These are phyloP conservation scores for Sminthurides bifidus DNA, from an alignment of 1,140 invertebrate genomes.

Conservation along the genomic window DNA sequence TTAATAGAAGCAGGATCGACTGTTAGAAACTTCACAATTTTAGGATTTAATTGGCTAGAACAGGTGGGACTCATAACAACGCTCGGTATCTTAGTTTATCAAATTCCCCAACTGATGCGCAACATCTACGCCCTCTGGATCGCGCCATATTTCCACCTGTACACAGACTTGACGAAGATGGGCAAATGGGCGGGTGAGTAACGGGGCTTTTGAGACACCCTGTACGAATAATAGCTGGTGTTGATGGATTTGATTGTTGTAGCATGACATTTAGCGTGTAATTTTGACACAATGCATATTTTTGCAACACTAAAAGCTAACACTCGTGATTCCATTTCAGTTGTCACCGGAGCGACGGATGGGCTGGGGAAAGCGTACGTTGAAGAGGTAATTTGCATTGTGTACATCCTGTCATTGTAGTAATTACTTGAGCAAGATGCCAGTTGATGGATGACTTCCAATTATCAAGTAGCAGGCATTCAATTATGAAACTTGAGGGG, in stretches of 20 bases:
- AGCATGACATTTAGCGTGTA: too few species aligned
- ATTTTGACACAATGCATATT: too few species aligned
- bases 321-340: neutral
- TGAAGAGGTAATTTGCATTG: too few species aligned
- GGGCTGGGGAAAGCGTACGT: slow-evolving; percentile 23
- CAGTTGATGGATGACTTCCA: too few species aligned
- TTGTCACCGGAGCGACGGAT: slow-evolving; percentile 23
- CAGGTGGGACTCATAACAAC: neutral
- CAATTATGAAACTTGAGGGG: too few species aligned
- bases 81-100: neutral
- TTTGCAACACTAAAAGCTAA: too few species aligned
- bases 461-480: too few species aligned
- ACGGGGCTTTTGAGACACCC: too few species aligned
- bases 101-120: neutral
- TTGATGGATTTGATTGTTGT: too few species aligned
- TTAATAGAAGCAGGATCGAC: neutral
- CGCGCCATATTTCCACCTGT: neutral
- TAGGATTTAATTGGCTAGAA: neutral
- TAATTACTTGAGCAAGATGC: too few species aligned
- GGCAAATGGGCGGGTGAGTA: slow-evolving; percentile 36
- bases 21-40: neutral
- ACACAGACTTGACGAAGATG: slow-evolving; percentile 3
- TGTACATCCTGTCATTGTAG: too few species aligned
- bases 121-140: slow-evolving; percentile 3
- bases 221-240: too few species aligned